Base-by-base conservation (phyloP, 2,888 invertebrate species). In the Kuschelorhynchus macadamiae region DNA sequence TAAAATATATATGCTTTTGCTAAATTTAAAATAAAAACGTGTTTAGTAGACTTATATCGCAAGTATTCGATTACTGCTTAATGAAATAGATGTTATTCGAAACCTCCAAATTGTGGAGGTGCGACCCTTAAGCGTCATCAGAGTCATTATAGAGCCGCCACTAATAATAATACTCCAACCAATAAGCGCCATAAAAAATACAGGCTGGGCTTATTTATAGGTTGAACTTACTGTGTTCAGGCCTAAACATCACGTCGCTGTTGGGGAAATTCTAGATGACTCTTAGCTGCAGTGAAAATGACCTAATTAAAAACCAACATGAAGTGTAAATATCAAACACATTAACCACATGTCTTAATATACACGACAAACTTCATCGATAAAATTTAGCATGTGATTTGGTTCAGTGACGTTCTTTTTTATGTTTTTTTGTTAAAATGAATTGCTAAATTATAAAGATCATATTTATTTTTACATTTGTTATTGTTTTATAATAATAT, bases 301-400 rank as follows among this genome's bases (percentile, higher is more conserved):
- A 65, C 65, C 69, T 69, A 69, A 69, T 69, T 69, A 69, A 69
- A 64, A 65, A 55, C 56, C 61, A 69, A 69, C 69, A 69, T 47
- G 55, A 41, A 60, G 60, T 65, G 64, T 69, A 69, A 64, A 69
- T 65, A 69, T 60, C 64, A 65, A 65, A 66, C 57, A 66, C 70
- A 70, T 70, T 66, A 70, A 63, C 70, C 70, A 70, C 64, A 70
- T 70, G 70, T 70, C 70, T 70, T 64, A 70, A 66, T 70, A 59
- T 61, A 70, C 56, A 65, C 30, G 60, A 68, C 64, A 64, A 68
- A 50, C 57, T 64, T 64, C 63, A 63, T 46, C 42, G 36, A 53
- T 53, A 50, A 16, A 25, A 32, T 62, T 67, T 61, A 32, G 55
- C 59, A 59, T 57, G 52, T 59, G 59, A 44, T 44, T 42, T 16